Evolutionary conservation across 2,888 invertebrate genomes (phyloP).

Genomic region (Trachelus tabidus): DNA sequence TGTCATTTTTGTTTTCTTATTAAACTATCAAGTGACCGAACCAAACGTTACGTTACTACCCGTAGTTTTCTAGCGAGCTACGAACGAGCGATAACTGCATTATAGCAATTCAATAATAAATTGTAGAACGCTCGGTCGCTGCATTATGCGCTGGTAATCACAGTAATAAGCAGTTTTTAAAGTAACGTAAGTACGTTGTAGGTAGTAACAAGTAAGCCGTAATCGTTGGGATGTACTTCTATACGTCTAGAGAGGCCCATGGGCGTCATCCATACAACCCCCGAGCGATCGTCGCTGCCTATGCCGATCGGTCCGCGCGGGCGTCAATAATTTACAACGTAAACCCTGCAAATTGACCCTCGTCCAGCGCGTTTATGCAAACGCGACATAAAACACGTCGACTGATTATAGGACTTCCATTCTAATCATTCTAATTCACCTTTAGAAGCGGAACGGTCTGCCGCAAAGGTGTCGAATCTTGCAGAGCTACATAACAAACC

Average conservation of each 20-base stretch:
- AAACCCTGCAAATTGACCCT: conserved; percentile 34
- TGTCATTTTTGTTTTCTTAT: background rate
- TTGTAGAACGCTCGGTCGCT: conserved; percentile 54
- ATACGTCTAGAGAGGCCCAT: conserved; percentile 39
- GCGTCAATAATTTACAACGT: conserved; percentile 42
- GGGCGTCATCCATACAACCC: conserved; percentile 44
- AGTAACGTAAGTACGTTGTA: conserved; percentile 60
- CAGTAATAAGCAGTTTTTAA: conserved; percentile 63
- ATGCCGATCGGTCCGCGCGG: conserved; percentile 18
- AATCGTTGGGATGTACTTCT: conserved; percentile 50
- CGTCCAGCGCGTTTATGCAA: conserved; percentile 30
- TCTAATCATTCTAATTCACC: background rate
- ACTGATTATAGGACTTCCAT: conserved; percentile 22
- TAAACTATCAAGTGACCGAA: background rate
- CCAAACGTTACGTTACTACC: background rate
- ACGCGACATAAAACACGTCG: conserved; percentile 32
- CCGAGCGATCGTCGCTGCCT: conserved; percentile 15
- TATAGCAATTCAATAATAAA: conserved; percentile 62
- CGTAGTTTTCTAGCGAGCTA: conserved; percentile 7
- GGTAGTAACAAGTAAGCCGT: conserved; percentile 60
- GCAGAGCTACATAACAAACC: background rate
- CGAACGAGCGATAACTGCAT: conserved; percentile 39
- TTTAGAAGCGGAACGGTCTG: background rate
- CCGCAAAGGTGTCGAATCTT: background rate
- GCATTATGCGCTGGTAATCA: conserved; percentile 60